Conservation (phyloP, 2,888 invertebrate species). For the Pammene aurita region DNA sequence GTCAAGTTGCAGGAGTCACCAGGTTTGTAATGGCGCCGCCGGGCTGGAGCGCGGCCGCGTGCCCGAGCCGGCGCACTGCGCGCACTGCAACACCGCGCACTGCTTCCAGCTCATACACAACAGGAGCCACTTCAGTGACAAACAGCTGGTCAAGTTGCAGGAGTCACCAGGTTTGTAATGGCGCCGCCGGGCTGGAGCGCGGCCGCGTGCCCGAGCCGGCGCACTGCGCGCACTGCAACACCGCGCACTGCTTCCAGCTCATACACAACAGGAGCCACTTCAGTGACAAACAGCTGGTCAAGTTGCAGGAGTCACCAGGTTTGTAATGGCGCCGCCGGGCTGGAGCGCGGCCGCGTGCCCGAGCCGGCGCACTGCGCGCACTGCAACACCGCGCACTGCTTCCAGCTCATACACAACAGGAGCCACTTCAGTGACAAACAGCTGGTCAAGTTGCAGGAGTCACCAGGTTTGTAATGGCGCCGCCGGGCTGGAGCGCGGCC, state of each 20-base stretch:
- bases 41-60: slow-evolving; percentile 73
- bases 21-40: not conserved
- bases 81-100: slow-evolving; percentile 82
- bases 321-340: too few relatives aligned
- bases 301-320: slow-evolving; percentile 20
- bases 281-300: slow-evolving; percentile 17
- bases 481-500: too few relatives aligned
- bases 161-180: slow-evolving; percentile 48
- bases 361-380: slow-evolving; percentile 73
- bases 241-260: slow-evolving; percentile 86
- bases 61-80: slow-evolving; percentile 87
- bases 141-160: slow-evolving; percentile 16
- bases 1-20: slow-evolving; percentile 84
- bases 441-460: too few relatives aligned
- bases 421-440: too few relatives aligned
- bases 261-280: slow-evolving; percentile 15
- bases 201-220: slow-evolving; percentile 98
- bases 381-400: too few relatives aligned
- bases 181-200: too few relatives aligned
- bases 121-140: slow-evolving; percentile 15
- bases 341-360: slow-evolving; percentile 87
- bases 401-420: too few relatives aligned
- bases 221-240: slow-evolving; percentile 96
- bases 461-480: too few relatives aligned
- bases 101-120: slow-evolving; percentile 21